Conservation (phyloP, 2,797 vertebrate species). For the Bradypodion ventrale region DNA sequence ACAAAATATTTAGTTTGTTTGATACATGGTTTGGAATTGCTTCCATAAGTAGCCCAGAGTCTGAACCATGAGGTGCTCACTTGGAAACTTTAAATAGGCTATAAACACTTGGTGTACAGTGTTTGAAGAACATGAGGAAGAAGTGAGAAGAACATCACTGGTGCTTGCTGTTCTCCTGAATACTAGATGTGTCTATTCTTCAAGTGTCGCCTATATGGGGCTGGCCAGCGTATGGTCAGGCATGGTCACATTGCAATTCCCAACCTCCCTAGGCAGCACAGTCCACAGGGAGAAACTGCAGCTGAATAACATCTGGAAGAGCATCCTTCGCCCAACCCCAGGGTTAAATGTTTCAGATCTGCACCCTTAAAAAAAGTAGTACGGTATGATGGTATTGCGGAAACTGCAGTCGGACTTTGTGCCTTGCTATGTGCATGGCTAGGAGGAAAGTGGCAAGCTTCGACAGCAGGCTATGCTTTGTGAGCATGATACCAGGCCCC, state of each 20-base stretch:
- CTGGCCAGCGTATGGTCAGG: too few species aligned
- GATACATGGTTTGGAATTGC: not conserved
- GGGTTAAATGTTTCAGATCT: not conserved
- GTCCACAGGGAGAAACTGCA: too few species aligned
- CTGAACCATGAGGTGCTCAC: too few species aligned
- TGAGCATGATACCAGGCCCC: conserved; percentile 15
- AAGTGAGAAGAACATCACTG: not conserved
- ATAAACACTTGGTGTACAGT: not conserved
- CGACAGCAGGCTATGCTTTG: conserved; percentile 27
- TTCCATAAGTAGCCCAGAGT: not conserved
- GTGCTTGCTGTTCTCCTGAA: not conserved
- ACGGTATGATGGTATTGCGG: conserved; percentile 23
- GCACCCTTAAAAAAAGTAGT: not conserved
- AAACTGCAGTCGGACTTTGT: conserved; percentile 33
- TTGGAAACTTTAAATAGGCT: too few species aligned
- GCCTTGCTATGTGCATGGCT: conserved; percentile 49
- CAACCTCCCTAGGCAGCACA: too few species aligned
- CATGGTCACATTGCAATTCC: too few species aligned
- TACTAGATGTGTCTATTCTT: not conserved
- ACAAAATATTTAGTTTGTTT: not conserved
- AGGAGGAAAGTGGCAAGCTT: conserved; percentile 49
- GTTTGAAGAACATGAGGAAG: not conserved
- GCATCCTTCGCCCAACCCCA: not conserved
- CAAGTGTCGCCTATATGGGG: not conserved
- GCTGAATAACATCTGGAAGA: too few species aligned